Base-by-base conservation (phyloP, 2,113 vertebrate species). In the Butorides virescens region DNA sequence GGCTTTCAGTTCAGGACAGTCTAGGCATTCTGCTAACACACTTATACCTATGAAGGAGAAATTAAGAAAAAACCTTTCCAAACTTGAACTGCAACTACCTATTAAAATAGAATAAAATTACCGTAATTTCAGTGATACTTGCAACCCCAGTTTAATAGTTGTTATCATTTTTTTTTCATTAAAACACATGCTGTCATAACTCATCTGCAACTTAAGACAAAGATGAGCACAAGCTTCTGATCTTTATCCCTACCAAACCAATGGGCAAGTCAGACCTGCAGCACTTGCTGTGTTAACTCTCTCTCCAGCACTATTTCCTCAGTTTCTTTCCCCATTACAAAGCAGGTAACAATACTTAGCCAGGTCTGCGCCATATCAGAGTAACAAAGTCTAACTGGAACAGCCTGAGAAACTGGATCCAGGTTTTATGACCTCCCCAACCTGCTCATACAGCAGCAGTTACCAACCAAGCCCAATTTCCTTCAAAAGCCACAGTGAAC, bases 1-100 rank as follows among this genome's bases (percentile, higher is more conserved):
- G 47, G 98, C 98, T 97, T 99, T 99, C 93, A 99, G 96, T 89
- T 99, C 99, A 14, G 99, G 99, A 87, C 99, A 99, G 91, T 99
- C 98, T 55, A 99, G 96, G 87, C 98, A 99, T 95, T 99, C 99
- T 52, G 99, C 99, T 93, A 99, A 95, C 18, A 99, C 98, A 92
- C 99, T 99, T 97, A 99, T 99, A 93, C 99, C 99, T 99, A 66
- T 6, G 82, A 56, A 94, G 22, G 30, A 74, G 88, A 86, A 83
- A 95, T 73, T 7, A 77, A 50, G 77, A 71, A 65, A 91, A 55
- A 67, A 2, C 1, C 42, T 36, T 91, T 72, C 37, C 61, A 80
- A 91, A 92, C 17, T 59, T 72, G 56, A 94, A 89, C 11, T 66
- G 29, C 32, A 83, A 90, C 74, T 90, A 63, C 11, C 36, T 26